A percentile compares a stretch with the other conserved stretches of the same genome.
Conservation (phyloP, 2,888 invertebrate genomes). For the Macaria notata region DNA sequence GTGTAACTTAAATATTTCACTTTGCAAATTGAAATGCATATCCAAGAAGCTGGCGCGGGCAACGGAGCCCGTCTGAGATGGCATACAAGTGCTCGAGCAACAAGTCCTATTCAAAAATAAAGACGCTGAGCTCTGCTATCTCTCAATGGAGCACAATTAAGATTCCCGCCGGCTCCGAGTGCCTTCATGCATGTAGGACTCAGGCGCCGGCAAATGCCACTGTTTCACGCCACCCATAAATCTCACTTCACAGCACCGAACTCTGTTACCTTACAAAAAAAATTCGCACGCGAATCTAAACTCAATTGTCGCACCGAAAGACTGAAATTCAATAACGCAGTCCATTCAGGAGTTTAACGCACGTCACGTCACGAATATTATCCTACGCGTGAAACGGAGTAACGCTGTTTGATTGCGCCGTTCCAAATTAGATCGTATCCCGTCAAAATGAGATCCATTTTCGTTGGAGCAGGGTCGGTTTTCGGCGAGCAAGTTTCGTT, state of each 20-base stretch:
- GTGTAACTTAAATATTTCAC: neutral
- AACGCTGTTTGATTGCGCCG: constrained; percentile 30
- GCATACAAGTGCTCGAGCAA: constrained; percentile 53
- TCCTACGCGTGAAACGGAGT: constrained; percentile 19
- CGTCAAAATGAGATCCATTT: constrained; percentile 39
- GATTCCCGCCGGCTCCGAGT: constrained; percentile 63
- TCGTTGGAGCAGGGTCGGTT: constrained; percentile 27
- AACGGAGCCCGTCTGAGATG: constrained; percentile 1
- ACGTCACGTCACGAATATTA: constrained; percentile 60
- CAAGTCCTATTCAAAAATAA: constrained; percentile 72
- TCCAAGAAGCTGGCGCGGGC: constrained; percentile 4
- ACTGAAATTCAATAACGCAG: constrained; percentile 52
- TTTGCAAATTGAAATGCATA: constrained; percentile 3
- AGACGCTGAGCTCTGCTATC: constrained; percentile 59
- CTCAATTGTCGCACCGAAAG: constrained; percentile 49
- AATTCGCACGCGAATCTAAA: constrained; percentile 49
- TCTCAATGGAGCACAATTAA: constrained; percentile 78
- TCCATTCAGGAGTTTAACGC: constrained; percentile 53
- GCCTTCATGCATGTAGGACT: constrained; percentile 60
- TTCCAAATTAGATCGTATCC: constrained; percentile 49
- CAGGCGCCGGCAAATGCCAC: constrained; percentile 54
- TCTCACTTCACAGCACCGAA: constrained; percentile 61
- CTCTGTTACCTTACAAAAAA: constrained; percentile 60
- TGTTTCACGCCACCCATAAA: constrained; percentile 65
- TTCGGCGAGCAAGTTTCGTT: constrained; percentile 48